Percentiles rank a stretch among this genome's conserved stretches.
These are phyloP conservation scores for Amphipoea lucens DNA, from an alignment of 2,888 invertebrate species.

Conservation along the genomic window DNA sequence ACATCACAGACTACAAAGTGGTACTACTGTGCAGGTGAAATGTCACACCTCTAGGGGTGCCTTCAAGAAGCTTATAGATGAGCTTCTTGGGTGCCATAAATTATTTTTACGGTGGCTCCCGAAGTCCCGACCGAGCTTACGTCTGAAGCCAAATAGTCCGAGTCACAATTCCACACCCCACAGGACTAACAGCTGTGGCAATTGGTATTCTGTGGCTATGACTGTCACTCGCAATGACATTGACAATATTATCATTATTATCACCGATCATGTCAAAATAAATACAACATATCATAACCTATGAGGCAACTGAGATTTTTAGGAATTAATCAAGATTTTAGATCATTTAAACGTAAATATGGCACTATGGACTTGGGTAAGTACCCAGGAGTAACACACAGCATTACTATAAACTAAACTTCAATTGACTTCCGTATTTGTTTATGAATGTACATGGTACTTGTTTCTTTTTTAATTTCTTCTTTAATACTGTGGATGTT, in stretches of 20 bases:
- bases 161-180: neutral
- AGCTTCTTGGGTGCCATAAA: no score
- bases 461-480: neutral
- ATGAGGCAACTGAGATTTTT: neutral
- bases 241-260: constrained; percentile 13
- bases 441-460: neutral
- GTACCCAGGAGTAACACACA: constrained; percentile 2
- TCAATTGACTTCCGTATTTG: neutral
- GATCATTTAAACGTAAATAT: constrained; percentile 60
- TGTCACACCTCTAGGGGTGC: no score
- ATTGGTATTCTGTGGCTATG: constrained; percentile 1
- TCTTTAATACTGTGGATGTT: neutral
- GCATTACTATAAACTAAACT: neutral
- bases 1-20: neutral
- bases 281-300: constrained; percentile 1
- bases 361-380: constrained; percentile 84
- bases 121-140: no score
- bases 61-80: no score
- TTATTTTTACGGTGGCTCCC: no score
- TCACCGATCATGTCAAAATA: no score
- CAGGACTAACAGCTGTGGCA: neutral
- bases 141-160: neutral
- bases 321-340: constrained; percentile 9
- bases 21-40: no score
- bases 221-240: constrained; percentile 2